phyloP scores from a whole-genome alignment of 2,113 vertebrate species.

The Plecturocebus donacophilus region DNA sequence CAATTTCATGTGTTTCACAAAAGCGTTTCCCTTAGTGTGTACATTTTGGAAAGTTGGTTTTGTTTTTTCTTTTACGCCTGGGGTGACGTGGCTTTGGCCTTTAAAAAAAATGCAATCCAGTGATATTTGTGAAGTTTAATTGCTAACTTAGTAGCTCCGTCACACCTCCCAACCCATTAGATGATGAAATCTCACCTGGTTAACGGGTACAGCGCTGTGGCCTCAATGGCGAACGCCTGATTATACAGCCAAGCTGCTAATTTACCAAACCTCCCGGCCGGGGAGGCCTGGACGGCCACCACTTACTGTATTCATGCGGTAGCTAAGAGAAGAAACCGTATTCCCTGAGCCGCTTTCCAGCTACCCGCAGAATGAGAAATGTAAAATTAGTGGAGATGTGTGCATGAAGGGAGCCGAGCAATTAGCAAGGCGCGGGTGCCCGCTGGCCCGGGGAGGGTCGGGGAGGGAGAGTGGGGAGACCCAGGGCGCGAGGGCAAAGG shows the following conservation, averaged over 20 bases:
- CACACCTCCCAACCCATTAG: slow-evolving; percentile 90
- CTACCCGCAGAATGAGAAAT: slow-evolving; percentile 97
- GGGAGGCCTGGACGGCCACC: slow-evolving; percentile 88
- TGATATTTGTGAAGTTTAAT: slow-evolving; percentile 90
- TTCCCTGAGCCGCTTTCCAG: slow-evolving; percentile 91
- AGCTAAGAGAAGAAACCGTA: slow-evolving; percentile 90
- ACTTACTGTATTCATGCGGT: slow-evolving; percentile 90
- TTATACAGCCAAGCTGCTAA: slow-evolving; percentile 95
- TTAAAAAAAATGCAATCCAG: slow-evolving; percentile 83
- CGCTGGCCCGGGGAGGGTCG: slow-evolving; percentile 77
- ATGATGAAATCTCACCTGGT: slow-evolving; percentile 90
- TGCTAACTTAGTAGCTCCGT: slow-evolving; percentile 89
- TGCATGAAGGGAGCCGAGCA: slow-evolving; percentile 93
- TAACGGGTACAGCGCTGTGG: slow-evolving; percentile 86
- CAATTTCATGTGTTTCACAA: slow-evolving; percentile 79
- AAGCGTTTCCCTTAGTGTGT: slow-evolving; percentile 74
- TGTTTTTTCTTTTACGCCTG: slow-evolving; percentile 5
- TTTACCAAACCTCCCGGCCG: slow-evolving; percentile 91
- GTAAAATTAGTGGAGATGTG: slow-evolving; percentile 98
- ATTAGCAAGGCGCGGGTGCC: slow-evolving; percentile 91
- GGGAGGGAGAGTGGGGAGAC: slow-evolving; percentile 80
- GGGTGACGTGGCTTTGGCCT: slow-evolving; percentile 81
- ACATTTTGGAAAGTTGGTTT: slow-evolving; percentile 58
- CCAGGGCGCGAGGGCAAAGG: slow-evolving; percentile 72
- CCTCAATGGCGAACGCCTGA: slow-evolving; percentile 89